Base-by-base conservation (phyloP, 1,140 invertebrate genomes). In the Plectrocnemia conspersa region DNA sequence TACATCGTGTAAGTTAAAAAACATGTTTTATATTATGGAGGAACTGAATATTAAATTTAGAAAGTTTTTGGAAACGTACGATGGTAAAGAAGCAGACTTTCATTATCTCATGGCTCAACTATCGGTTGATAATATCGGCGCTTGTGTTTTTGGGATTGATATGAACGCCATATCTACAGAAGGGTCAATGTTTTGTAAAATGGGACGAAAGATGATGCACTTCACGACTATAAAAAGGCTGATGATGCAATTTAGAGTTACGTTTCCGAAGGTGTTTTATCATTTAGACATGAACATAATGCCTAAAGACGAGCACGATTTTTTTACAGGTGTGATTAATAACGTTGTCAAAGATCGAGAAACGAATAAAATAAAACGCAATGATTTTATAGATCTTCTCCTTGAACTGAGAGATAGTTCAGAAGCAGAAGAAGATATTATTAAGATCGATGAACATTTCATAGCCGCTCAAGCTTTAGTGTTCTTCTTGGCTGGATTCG, bases 101-200 rank as follows among this genome's bases (percentile, higher is more conserved):
- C n/a, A n/a, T n/a, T n/a, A n/a, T n/a, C 19, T 77, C 0, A 64
- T 72, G 19, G 72, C 68, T 0, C 69, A 69, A n/a, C 83, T 76
- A 49, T 75, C 77, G 0, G 80, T 81, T 19, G 83, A 86, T 58
- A 68, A 81, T 1, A 81, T 85, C 19, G 77, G 73, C 1, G 70
- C 66, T 5, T 78, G 76, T 29, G 77, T 76, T 5, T 84, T 80
- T 59, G 82, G 82, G 0, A 64, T 79, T 11, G 64, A 76, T 3
- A 69, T 72, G 45, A 70, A 74, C 25, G 66, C 73, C 7, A 63
- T 76, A 13, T 45, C 63, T 22, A 63, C 78, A 59, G 66, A 70
- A 0, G 58, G 77, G 22, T 65, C 70, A 2, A 65, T 71, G 62
- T 79, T 79, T 50, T 67, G 69, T 2, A 41, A 19, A 3, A 66